Evolutionary conservation across 1,140 invertebrate species (phyloP).

Genomic region (Latrodectus geometricus): DNA sequence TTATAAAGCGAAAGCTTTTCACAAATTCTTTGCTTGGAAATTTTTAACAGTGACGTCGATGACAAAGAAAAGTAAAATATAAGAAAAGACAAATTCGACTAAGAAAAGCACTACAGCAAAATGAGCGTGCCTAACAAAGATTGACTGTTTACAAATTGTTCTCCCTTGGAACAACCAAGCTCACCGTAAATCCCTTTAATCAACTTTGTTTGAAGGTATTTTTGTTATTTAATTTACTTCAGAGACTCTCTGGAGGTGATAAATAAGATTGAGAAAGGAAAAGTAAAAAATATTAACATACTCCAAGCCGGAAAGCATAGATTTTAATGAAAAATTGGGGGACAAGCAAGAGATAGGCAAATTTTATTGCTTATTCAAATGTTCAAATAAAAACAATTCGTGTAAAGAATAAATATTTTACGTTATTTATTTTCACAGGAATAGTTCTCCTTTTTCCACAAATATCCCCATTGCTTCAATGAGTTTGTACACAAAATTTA

Average conservation of each 20-base stretch:
- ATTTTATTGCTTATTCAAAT: background rate
- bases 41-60: too few species aligned
- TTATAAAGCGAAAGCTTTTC: too few species aligned
- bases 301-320: background rate
- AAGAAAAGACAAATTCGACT: too few species aligned
- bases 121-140: background rate
- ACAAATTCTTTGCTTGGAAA: too few species aligned
- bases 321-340: background rate
- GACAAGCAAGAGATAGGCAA: background rate
- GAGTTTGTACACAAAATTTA: too few species aligned
- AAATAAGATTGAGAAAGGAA: background rate
- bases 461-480: too few species aligned
- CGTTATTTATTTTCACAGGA: background rate
- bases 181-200: background rate
- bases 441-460: too few species aligned
- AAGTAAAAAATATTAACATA: background rate
- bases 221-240: slow-evolving; percentile 3
- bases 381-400: background rate
- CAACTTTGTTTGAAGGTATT: background rate
- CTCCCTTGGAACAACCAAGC: background rate
- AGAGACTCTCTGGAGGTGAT: background rate
- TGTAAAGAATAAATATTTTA: background rate
- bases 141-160: background rate
- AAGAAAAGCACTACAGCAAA: background rate
- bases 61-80: too few species aligned